Conservation (phyloP, 2,113 vertebrate genomes). For the Lophura nycthemera region DNA sequence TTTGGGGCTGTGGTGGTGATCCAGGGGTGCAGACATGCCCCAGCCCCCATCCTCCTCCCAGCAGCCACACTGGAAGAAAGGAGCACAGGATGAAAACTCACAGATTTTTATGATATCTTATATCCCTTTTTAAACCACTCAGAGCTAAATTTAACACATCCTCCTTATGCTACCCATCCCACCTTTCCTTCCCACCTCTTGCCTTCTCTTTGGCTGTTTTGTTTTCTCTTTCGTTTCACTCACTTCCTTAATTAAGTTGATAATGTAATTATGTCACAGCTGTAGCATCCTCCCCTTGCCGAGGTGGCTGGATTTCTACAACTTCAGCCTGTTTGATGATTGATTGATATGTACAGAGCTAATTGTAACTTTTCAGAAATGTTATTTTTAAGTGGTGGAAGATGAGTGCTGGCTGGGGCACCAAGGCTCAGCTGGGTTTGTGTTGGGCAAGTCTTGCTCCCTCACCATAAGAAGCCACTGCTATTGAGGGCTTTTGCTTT, state of each 20-base stretch:
- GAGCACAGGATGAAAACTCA: slow-evolving; percentile 32
- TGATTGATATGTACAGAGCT: slow-evolving; percentile 57
- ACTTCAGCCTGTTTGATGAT: slow-evolving; percentile 68
- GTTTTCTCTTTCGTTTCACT: slow-evolving; percentile 70
- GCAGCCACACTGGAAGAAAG: background rate
- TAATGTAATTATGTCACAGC: slow-evolving; percentile 75
- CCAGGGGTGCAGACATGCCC: background rate
- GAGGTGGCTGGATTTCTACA: slow-evolving; percentile 69
- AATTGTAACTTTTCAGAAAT: slow-evolving; percentile 66
- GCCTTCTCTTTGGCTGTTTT: slow-evolving; percentile 68
- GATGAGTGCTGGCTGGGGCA: background rate
- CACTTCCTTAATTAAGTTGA: slow-evolving; percentile 76
- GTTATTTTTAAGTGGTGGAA: slow-evolving; percentile 28
- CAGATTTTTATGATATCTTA: slow-evolving; percentile 30
- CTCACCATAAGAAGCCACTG: background rate
- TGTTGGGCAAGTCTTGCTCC: background rate
- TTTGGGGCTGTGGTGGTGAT: rapidly evolving
- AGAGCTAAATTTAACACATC: slow-evolving; percentile 73
- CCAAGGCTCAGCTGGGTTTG: background rate
- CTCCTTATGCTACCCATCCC: slow-evolving; percentile 60
- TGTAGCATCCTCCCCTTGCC: slow-evolving; percentile 74
- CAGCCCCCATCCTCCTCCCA: background rate
- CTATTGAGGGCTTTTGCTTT: background rate
- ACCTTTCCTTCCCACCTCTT: slow-evolving; percentile 70
- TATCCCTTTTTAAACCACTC: slow-evolving; percentile 64